Base-by-base conservation (phyloP, 2,797 vertebrate species). In the Cossypha dichroa region DNA sequence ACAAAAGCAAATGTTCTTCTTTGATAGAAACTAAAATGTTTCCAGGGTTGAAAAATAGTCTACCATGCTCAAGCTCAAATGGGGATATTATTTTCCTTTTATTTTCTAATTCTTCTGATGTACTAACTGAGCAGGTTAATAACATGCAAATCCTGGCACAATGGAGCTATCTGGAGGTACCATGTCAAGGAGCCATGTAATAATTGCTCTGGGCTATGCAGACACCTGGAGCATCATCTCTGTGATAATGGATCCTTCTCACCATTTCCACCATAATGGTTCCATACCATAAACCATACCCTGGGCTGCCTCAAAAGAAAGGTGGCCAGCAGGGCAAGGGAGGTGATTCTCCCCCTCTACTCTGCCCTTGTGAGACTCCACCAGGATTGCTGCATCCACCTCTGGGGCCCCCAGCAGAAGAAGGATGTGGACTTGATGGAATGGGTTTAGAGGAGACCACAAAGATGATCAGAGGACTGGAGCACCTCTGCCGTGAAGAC, bases 121-220 rank as follows among this genome's bases (percentile, higher is more conserved):
- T 45, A 90, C 48, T 46, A 86, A 84, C 45, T 31, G 40, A 74
- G 52, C 70, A 94, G 80, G 77, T 94, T 96, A 95, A 94, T 82
- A 91, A 84, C 33, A 91, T 88, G 87, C 76, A 94, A 94, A 95
- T 86, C 94, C 88, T 81, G 74, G 76, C 88, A 93, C 76, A 88
- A 73, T 67, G 73, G 74, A 91, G 55, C 67, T 94, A 38, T 88
- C 87, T 91, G 83, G 76, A 88, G 74, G 52, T 94, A 74, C 79
- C 79, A 88, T 40, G 85, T 87, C 80, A 94, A 91, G 85, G 45
- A 69, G n/a, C 58, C 52, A 34, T 40, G 16, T 64, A 79, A 52
- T 93, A 84, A 93, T 74, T 79, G 45, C 83, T 94, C 63, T 10
- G 3, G 73, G 85, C 76, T 79, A 63, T 34, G 19, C 52, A 69